Percentiles rank a stretch among this genome's conserved stretches.
Evolutionary conservation across 2,888 invertebrate genomes (phyloP).

Genomic region (Agelastica alni): DNA sequence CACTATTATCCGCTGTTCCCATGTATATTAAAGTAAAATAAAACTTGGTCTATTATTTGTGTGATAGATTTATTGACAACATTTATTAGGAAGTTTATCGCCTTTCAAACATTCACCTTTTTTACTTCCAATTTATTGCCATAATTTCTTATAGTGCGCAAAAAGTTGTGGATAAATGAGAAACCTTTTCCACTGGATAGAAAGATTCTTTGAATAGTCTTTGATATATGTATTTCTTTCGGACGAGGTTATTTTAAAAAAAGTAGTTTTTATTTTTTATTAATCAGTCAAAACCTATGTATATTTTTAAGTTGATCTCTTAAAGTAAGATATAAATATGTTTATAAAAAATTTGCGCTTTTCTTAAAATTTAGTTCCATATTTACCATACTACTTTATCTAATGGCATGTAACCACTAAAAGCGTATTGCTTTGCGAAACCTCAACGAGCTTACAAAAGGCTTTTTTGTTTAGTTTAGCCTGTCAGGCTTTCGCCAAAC

Average conservation of each 20-base stretch:
- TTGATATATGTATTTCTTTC: constrained; percentile 13
- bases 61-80: constrained; percentile 25
- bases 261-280: constrained; percentile 4
- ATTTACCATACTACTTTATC: too few relatives aligned
- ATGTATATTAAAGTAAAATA: constrained; percentile 10
- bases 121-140: constrained; percentile 25
- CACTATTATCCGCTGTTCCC: too few relatives aligned
- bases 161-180: constrained; percentile 22
- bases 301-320: too few relatives aligned
- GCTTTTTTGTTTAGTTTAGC: too few relatives aligned
- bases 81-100: constrained; percentile 27
- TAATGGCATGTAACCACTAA: too few relatives aligned
- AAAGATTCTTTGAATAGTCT: constrained; percentile 7
- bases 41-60: constrained; percentile 17
- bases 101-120: constrained; percentile 22
- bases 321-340: too few relatives aligned
- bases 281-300: too few relatives aligned
- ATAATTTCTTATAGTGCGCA: constrained; percentile 22
- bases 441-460: too few relatives aligned
- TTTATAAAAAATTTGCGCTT: too few relatives aligned
- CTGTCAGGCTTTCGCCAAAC: too few relatives aligned
- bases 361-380: too few relatives aligned
- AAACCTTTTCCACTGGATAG: constrained; percentile 2
- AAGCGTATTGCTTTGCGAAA: too few relatives aligned
- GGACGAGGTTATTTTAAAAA: constrained; percentile 6